Conservation (phyloP, 1,140 invertebrate species). For the Conus ventricosus region DNA sequence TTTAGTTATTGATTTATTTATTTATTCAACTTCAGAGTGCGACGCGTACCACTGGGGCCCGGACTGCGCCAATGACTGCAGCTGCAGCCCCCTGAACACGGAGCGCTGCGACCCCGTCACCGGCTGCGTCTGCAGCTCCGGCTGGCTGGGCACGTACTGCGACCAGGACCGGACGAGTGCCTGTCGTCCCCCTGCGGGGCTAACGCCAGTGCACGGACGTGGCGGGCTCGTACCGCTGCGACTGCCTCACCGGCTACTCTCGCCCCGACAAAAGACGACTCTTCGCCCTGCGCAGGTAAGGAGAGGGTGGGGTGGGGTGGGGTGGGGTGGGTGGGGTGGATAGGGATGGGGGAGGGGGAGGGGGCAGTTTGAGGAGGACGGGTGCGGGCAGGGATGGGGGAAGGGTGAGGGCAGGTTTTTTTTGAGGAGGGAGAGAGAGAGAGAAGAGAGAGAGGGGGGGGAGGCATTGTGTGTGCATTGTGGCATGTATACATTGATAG, state of each 20-base stretch:
- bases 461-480: too few species aligned
- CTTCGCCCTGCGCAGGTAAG: neutral
- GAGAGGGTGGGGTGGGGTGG: too few species aligned
- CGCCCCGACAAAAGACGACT: too few species aligned
- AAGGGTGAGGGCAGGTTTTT: too few species aligned
- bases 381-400: too few species aligned
- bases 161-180: constrained; percentile 23
- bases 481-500: too few species aligned
- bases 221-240: constrained; percentile 29
- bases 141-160: constrained; percentile 45
- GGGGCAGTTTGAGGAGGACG: neutral
- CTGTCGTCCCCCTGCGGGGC: neutral
- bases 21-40: constrained; percentile 12
- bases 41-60: constrained; percentile 43
- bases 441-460: neutral
- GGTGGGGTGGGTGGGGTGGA: neutral
- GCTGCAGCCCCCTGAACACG: constrained; percentile 30
- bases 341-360: neutral
- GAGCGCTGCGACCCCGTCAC: constrained; percentile 28
- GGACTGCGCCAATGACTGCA: constrained; percentile 44
- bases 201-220: constrained; percentile 22
- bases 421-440: too few species aligned
- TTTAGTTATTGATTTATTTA: too few species aligned
- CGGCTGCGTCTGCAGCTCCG: constrained; percentile 45
- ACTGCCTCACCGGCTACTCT: constrained; percentile 22